These are phyloP conservation scores for Mionectes olivaceus DNA, from an alignment of 2,797 vertebrate genomes.

Conservation along the genomic window DNA sequence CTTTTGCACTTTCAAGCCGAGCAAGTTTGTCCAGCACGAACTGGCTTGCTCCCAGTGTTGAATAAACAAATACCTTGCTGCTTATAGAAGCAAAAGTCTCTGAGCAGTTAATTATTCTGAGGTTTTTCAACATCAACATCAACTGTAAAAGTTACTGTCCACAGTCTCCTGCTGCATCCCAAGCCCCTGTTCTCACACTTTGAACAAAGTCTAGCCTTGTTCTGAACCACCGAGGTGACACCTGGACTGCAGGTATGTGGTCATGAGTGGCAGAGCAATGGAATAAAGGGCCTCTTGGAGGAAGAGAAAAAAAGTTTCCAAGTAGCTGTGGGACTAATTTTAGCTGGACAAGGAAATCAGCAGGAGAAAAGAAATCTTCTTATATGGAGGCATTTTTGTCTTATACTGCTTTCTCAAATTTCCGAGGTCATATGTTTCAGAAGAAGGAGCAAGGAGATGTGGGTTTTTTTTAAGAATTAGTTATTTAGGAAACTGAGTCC, in stretches of 20 bases:
- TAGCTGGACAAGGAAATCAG: accelerated
- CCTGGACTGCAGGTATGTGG: neutral
- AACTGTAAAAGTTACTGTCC: neutral
- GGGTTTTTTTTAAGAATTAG: neutral
- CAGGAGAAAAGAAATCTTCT: neutral
- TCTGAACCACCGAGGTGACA: neutral
- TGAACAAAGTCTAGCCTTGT: neutral
- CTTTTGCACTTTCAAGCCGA: too few relatives aligned
- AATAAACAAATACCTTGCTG: too few relatives aligned
- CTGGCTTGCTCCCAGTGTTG: too few relatives aligned
- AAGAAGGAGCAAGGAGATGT: neutral
- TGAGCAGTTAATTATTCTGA: too few relatives aligned
- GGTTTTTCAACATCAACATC: too few relatives aligned
- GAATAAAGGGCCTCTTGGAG: neutral
- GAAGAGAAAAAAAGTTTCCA: neutral
- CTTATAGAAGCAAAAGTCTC: too few relatives aligned
- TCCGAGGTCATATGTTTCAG: neutral
- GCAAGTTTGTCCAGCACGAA: too few relatives aligned
- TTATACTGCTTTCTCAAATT: neutral
- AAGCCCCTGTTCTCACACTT: neutral
- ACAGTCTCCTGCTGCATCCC: neutral
- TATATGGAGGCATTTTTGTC: neutral
- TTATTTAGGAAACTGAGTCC: neutral
- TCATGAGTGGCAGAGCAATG: neutral
- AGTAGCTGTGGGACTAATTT: neutral